phyloP scores from a whole-genome alignment of 2,888 invertebrate genomes.

The Sussaba pulchella region DNA sequence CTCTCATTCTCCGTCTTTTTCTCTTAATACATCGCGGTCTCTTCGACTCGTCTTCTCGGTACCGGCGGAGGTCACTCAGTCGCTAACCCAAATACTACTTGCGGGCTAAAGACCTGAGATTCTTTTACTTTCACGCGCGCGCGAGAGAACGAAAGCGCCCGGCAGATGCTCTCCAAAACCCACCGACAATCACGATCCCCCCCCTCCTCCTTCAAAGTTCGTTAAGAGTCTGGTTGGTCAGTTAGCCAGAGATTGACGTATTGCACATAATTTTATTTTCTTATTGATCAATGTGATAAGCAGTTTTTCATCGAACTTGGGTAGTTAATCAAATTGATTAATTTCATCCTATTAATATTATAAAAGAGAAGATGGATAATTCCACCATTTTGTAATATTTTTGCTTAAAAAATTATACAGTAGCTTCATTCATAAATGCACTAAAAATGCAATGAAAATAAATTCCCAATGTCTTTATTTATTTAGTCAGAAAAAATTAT shows the following conservation, averaged over 20 bases:
- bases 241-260: neutral
- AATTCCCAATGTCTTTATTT: too few species aligned
- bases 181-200: slow-evolving; percentile 18
- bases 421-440: too few species aligned
- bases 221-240: neutral
- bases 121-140: slow-evolving; percentile 65
- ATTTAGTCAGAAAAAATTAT: too few species aligned
- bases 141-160: neutral
- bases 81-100: slow-evolving; percentile 64
- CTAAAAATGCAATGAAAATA: too few species aligned
- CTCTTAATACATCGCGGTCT: slow-evolving; percentile 12
- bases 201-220: too few species aligned
- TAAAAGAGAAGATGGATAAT: too few species aligned
- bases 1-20: slow-evolving; percentile 14
- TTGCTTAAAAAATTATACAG: too few species aligned
- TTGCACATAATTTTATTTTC: neutral
- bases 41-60: slow-evolving; percentile 52
- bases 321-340: too few species aligned
- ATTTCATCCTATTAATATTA: too few species aligned
- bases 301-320: neutral
- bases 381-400: too few species aligned
- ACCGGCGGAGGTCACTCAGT: slow-evolving; percentile 62
- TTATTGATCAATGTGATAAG: neutral
- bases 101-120: slow-evolving; percentile 29
- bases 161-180: slow-evolving; percentile 36